Evolutionary conservation across 1,140 invertebrate genomes (phyloP).

Genomic region (Drosophila sucinea): DNA sequence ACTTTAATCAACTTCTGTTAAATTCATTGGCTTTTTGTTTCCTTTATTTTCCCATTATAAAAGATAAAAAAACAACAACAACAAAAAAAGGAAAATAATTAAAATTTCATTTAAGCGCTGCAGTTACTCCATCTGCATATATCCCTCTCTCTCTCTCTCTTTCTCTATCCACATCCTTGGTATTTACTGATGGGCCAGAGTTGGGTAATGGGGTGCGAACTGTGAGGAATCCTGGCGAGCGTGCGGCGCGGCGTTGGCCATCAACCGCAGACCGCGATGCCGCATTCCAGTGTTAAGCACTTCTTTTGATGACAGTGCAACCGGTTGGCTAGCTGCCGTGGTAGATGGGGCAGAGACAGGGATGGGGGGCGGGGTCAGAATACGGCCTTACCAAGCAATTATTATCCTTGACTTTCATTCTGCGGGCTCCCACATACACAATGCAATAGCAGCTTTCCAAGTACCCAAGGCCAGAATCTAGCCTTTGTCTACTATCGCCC

Average conservation of each 20-base stretch:
- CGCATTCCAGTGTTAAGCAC: constrained; percentile 50
- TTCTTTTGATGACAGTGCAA: constrained; percentile 36
- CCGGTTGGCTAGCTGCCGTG: constrained; percentile 14
- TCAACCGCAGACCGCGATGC: constrained; percentile 48
- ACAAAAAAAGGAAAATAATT: constrained; percentile 41
- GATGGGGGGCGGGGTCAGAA: not conserved
- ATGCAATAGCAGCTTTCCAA: not conserved
- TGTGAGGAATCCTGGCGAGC: not conserved
- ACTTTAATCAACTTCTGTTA: constrained; percentile 39
- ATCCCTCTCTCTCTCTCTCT: not conserved
- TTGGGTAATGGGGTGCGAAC: too few relatives aligned
- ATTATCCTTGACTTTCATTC: constrained; percentile 43
- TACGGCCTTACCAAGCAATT: constrained; percentile 15
- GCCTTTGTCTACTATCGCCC: constrained; percentile 24
- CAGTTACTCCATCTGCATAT: constrained; percentile 5
- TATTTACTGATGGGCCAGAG: not conserved
- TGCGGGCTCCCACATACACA: constrained; percentile 7
- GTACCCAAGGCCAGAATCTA: constrained; percentile 31
- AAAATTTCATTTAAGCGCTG: constrained; percentile 46
- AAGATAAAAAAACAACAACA: not conserved
- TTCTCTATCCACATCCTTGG: not conserved
- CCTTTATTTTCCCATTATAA: constrained; percentile 26
- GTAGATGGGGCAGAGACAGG: too few relatives aligned
- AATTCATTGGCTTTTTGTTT: constrained; percentile 27
- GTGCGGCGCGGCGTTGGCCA: constrained; percentile 8